A percentile compares a stretch with the other conserved stretches of the same genome.
phyloP scores from a whole-genome alignment of 2,888 invertebrate genomes.

The Ormyrus rosae region DNA sequence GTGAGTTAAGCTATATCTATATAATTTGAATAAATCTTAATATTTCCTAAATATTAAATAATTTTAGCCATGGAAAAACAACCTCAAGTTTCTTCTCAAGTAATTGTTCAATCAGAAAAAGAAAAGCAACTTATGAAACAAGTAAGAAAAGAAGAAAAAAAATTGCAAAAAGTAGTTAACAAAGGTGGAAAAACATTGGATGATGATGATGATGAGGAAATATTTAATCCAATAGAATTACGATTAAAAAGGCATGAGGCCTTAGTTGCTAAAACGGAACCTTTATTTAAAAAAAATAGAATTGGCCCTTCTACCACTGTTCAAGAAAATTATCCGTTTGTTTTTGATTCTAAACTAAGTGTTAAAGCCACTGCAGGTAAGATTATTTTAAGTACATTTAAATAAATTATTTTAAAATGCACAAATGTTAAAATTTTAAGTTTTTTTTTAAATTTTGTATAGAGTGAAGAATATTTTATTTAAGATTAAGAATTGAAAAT shows the following conservation, averaged over 20 bases:
- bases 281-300: conserved; percentile 75
- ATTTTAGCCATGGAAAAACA: conserved; percentile 70
- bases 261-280: conserved; percentile 76
- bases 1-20: conserved; percentile 79
- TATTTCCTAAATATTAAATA: too few species aligned
- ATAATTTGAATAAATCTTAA: too few species aligned
- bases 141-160: conserved; percentile 90
- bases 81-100: conserved; percentile 87
- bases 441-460: conserved; percentile 25
- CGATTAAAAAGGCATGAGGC: conserved; percentile 77
- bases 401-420: background rate
- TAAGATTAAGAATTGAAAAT: conserved; percentile 43
- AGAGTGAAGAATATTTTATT: conserved; percentile 52
- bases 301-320: conserved; percentile 68
- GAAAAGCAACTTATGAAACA: conserved; percentile 88
- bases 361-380: conserved; percentile 82
- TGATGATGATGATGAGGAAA: conserved; percentile 75
- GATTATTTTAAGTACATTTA: background rate
- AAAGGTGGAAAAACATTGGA: conserved; percentile 70
- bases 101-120: conserved; percentile 89
- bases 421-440: conserved; percentile 1
- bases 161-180: conserved; percentile 77
- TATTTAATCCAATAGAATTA: conserved; percentile 78
- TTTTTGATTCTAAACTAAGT: conserved; percentile 88
- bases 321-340: conserved; percentile 86